Conservation (phyloP, 2,888 invertebrate species). For the Torymus texanus region DNA sequence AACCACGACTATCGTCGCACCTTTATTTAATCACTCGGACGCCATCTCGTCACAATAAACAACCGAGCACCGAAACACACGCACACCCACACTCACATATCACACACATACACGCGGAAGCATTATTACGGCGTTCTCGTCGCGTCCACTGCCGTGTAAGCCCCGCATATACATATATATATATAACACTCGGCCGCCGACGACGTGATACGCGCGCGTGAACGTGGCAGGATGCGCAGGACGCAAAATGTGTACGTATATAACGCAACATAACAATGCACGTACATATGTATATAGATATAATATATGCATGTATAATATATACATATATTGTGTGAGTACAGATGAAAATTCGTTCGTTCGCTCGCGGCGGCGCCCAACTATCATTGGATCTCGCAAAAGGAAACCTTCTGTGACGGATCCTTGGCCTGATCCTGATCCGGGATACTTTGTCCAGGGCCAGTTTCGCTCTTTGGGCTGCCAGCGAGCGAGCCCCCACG, state of each 20-base stretch:
- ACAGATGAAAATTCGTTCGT: too few relatives aligned
- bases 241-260: slow-evolving; percentile 23
- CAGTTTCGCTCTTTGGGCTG: slow-evolving; percentile 79
- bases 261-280: neutral
- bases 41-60: too few relatives aligned
- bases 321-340: too few relatives aligned
- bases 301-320: too few relatives aligned
- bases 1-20: too few relatives aligned
- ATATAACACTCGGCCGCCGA: neutral
- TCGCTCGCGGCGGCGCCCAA: neutral
- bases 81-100: neutral
- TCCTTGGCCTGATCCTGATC: slow-evolving; percentile 73
- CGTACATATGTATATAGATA: too few relatives aligned
- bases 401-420: slow-evolving; percentile 64
- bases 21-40: too few relatives aligned
- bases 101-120: neutral
- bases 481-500: slow-evolving; percentile 79
- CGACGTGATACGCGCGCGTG: neutral
- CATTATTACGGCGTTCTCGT: neutral
- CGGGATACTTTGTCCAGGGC: slow-evolving; percentile 76
- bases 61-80: too few relatives aligned
- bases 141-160: neutral
- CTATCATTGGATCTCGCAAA: slow-evolving; percentile 85
- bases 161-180: too few relatives aligned
- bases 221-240: slow-evolving; percentile 36